A percentile compares a stretch with the other conserved stretches of the same genome.
phyloP scores from a whole-genome alignment of 2,888 invertebrate genomes.

The Drosophila hamatofila region DNA sequence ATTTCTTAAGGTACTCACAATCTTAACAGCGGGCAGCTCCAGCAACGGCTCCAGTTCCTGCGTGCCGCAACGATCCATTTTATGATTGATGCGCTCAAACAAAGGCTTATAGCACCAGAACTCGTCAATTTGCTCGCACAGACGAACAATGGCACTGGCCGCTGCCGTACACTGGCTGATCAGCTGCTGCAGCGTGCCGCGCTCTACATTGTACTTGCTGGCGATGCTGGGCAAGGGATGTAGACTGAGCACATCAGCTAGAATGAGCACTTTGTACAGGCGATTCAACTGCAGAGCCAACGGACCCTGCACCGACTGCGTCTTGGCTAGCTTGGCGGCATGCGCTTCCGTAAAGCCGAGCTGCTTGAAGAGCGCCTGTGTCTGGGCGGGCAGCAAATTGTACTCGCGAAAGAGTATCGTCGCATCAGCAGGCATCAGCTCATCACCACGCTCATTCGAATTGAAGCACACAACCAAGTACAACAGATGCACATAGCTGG shows the following conservation, averaged over 20 bases:
- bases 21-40: constrained; percentile 95
- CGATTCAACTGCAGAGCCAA: constrained; percentile 87
- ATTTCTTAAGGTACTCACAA: constrained; percentile 85
- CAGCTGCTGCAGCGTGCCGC: constrained; percentile 93
- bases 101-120: constrained; percentile 94
- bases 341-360: constrained; percentile 92
- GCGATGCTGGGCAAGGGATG: constrained; percentile 89
- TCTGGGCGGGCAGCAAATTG: constrained; percentile 87
- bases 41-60: constrained; percentile 92
- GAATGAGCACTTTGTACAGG: constrained; percentile 94
- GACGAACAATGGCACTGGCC: constrained; percentile 91
- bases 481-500: constrained; percentile 93
- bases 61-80: constrained; percentile 93
- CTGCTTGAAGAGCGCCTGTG: constrained; percentile 89
- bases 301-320: constrained; percentile 87
- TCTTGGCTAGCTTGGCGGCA: constrained; percentile 89
- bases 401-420: constrained; percentile 86
- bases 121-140: constrained; percentile 92
- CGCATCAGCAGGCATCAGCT: constrained; percentile 88
- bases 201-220: constrained; percentile 89
- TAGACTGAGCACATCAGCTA: constrained; percentile 92
- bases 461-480: constrained; percentile 89
- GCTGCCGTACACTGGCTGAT: constrained; percentile 90
- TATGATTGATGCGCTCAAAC: constrained; percentile 90
- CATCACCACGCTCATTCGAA: constrained; percentile 86